A percentile compares a stretch with the other conserved stretches of the same genome.
Conservation (phyloP, 1,140 invertebrate genomes). For the Drosophila bifasciata region DNA sequence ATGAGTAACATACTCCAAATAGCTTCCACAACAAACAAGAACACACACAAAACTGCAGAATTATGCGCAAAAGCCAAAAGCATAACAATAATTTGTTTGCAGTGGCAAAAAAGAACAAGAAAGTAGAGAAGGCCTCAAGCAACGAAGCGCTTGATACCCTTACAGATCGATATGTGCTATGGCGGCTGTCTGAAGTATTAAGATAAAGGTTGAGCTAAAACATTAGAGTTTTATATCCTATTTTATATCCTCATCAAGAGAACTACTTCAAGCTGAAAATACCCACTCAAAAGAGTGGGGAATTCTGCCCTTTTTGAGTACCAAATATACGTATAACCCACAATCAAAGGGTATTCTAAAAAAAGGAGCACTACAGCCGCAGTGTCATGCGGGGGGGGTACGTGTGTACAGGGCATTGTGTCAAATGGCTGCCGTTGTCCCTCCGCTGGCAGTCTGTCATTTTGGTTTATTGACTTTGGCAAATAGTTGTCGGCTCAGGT, state of each 20-base stretch:
- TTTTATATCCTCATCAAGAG: too few species aligned
- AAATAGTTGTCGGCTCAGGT: constrained; percentile 78
- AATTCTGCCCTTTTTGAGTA: too few species aligned
- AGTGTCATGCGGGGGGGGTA: neutral
- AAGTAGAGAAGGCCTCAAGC: too few species aligned
- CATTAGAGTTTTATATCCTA: too few species aligned
- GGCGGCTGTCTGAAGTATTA: too few species aligned
- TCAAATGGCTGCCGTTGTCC: constrained; percentile 21
- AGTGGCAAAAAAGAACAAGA: constrained; percentile 45
- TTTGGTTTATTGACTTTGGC: constrained; percentile 81
- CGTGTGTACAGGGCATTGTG: neutral
- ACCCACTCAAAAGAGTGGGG: too few species aligned
- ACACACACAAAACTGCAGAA: constrained; percentile 67
- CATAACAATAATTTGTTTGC: constrained; percentile 77
- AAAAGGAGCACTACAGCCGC: constrained; percentile 39
- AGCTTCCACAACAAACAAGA: constrained; percentile 41
- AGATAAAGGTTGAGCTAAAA: too few species aligned
- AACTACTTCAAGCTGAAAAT: too few species aligned
- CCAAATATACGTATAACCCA: too few species aligned
- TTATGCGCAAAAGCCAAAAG: constrained; percentile 79
- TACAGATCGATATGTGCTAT: too few species aligned
- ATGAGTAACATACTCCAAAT: constrained; percentile 81
- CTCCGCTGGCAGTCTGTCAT: constrained; percentile 48
- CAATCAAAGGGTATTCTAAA: neutral
- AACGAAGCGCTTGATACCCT: neutral